Evolutionary conservation across 2,888 invertebrate genomes (phyloP), one percentile per base, ranked within the genome.

Genomic region (Mythimna loreyi): DNA sequence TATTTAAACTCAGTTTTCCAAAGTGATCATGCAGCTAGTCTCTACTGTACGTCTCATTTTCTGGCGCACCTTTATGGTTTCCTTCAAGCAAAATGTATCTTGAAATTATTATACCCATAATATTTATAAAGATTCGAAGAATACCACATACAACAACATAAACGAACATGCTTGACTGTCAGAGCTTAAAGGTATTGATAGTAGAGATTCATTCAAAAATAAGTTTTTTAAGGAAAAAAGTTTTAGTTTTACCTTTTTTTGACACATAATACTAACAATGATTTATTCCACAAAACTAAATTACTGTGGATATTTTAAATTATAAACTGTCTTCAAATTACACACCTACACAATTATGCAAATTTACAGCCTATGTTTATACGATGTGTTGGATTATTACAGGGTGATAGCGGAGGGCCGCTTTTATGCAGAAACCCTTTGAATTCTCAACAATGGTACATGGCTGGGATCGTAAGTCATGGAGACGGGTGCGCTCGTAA

Each of bases 401-500:
- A 98, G 96, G 98, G 98, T 57, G 98, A 98, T 86, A 98, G 98
- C 80, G 98, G 98, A 56, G 98, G 98, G 0, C 98, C 98, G 57
- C 96, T 98, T 59, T 96, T 98, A 91, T 98, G 98, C 92, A 97
- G 96, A 88, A 97, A 97, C 91, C 97, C 97, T 50, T 94, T 96
- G 68, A 96, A 96, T 85, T 91, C 96, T 0, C 96, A 96, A 75
- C 97, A 97, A 86, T 98, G 98, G 97, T 98, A 98, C 88, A 95
- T 98, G 72, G 98, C 97, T 7, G 98, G 98, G 0, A 96, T 98
- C 61, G 98, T 98, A 0, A 98, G 98, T 86, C 98, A 98, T 87
- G 98, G 98, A 30, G 97, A 98, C 84, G 98, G 98, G 4, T 98
- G 98, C 91, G 98, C 97, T 25, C 96, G 98, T 78, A 97, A 97